These are phyloP conservation scores for Petromus typicus DNA, from an alignment of 2,113 vertebrate genomes.

Conservation along the genomic window DNA sequence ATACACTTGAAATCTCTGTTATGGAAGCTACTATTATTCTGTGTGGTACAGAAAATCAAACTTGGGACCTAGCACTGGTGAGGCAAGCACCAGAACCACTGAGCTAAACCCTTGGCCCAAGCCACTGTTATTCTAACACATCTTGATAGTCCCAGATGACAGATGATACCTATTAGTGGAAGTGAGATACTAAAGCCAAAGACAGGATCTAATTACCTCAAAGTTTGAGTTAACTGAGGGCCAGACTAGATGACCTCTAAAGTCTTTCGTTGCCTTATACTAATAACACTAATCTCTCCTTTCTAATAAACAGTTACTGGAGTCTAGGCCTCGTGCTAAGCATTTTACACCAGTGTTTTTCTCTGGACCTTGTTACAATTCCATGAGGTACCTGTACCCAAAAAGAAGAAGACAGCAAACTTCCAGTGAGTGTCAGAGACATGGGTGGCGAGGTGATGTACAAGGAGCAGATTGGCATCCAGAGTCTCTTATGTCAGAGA, in stretches of 20 bases:
- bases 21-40: slow-evolving; percentile 1
- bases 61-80: too few relatives aligned
- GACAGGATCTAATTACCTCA: not conserved
- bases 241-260: slow-evolving; percentile 27
- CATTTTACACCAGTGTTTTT: not conserved
- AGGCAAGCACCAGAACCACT: too few relatives aligned
- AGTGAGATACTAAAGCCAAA: not conserved
- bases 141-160: not conserved
- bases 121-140: not conserved
- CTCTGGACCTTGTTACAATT: not conserved
- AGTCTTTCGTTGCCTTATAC: not conserved
- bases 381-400: not conserved
- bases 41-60: too few relatives aligned
- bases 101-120: too few relatives aligned
- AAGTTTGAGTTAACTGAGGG: not conserved
- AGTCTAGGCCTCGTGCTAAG: not conserved
- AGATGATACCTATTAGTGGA: slow-evolving; percentile 1
- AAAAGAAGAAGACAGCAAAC: slow-evolving; percentile 1
- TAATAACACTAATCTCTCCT: not conserved
- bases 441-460: not conserved
- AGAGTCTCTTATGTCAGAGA: not conserved
- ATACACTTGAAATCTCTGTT: slow-evolving; percentile 9
- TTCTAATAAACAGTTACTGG: slow-evolving; percentile 54
- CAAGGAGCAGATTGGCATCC: not conserved
- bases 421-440: not conserved